These are phyloP conservation scores for Palythoa heliodiscus DNA, from an alignment of 92 coral and sea anemone species.

Conservation along the genomic window DNA sequence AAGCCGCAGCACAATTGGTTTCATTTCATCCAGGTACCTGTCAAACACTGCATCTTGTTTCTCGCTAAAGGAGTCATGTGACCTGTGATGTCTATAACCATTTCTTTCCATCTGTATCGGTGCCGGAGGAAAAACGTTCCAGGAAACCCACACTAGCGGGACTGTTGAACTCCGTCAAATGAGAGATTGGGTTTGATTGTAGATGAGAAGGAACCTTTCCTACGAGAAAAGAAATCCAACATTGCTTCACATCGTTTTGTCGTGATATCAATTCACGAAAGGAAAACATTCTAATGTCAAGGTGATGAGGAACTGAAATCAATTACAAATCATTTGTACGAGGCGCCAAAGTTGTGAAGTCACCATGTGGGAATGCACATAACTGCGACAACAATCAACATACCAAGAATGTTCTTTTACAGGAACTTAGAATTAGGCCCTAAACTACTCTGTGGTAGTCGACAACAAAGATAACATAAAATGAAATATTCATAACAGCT, in stretches of 20 bases:
- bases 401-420: neutral
- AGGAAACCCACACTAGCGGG: neutral
- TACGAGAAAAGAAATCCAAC: neutral
- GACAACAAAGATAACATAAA: neutral
- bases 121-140: conserved; percentile 18
- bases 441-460: neutral
- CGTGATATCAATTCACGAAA: neutral
- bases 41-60: conserved; percentile 90
- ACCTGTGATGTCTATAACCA: conserved; percentile 67
- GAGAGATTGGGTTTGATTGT: neutral
- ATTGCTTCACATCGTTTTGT: neutral
- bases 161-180: neutral
- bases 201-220: neutral
- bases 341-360: conserved; percentile 22
- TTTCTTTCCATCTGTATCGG: conserved; percentile 66
- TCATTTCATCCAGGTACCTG: conserved; percentile 90
- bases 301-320: neutral
- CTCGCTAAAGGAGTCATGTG: conserved; percentile 66
- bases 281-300: neutral
- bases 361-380: neutral
- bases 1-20: conserved; percentile 88
- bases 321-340: conserved; percentile 26
- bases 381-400: too few species aligned
- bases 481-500: neutral
- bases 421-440: neutral